A percentile compares a stretch with the other conserved stretches of the same genome.
phyloP scores from a whole-genome alignment of 2,113 vertebrate species.

The Etia nguti region DNA sequence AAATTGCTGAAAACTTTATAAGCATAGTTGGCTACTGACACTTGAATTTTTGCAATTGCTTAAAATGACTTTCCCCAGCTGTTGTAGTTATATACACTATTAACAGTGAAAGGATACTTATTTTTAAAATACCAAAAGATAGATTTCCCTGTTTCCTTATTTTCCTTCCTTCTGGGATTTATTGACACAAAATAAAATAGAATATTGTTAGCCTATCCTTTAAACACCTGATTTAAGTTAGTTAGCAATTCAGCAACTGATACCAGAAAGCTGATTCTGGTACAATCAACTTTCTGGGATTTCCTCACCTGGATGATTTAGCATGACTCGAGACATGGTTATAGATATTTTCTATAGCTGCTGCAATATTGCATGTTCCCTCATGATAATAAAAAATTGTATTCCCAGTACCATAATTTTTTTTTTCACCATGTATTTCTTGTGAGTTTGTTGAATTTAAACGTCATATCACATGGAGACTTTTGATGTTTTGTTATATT shows the following conservation, averaged over 20 bases:
- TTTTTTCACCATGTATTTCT: not conserved
- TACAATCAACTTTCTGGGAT: not conserved
- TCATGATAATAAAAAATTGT: not conserved
- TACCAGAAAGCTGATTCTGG: not conserved
- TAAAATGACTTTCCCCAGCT: not conserved
- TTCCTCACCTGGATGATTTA: not conserved
- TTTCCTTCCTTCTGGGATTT: not conserved
- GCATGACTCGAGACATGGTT: accelerated
- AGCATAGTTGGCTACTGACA: not conserved
- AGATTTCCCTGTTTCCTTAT: not conserved
- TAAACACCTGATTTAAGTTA: not conserved
- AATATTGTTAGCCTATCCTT: not conserved
- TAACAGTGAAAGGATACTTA: not conserved
- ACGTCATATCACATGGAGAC: not conserved
- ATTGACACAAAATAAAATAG: accelerated
- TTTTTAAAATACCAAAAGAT: not conserved
- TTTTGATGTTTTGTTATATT: not conserved
- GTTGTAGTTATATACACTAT: not conserved
- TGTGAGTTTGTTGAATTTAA: not conserved
- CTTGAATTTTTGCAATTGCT: not conserved
- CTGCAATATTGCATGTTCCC: not conserved
- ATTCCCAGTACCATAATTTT: accelerated
- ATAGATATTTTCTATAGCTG: not conserved
- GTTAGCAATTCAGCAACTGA: not conserved
- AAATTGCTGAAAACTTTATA: not conserved